A percentile compares a stretch with the other conserved stretches of the same genome.
Conservation (phyloP, 2,113 vertebrate species). For the Dicerorhinus sumatrensis region DNA sequence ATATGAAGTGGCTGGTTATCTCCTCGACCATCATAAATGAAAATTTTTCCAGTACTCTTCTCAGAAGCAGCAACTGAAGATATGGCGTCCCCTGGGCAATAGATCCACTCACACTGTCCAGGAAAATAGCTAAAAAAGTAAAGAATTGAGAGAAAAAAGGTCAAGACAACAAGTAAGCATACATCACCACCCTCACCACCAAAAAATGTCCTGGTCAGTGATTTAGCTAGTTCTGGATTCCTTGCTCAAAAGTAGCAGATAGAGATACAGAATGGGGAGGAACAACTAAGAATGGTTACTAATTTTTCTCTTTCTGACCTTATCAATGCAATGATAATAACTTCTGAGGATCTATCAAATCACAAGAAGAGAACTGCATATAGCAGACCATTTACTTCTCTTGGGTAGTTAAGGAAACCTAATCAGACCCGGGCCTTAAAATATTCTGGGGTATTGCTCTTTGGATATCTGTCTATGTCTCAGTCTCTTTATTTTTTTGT, state of each 20-base stretch:
- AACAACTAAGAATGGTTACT: constrained; percentile 1
- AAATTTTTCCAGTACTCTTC: constrained; percentile 97
- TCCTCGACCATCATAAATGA: constrained; percentile 96
- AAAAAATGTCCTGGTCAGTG: not conserved
- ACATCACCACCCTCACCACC: not conserved
- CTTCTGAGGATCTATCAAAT: not conserved
- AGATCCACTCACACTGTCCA: constrained; percentile 97
- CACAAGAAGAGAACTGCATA: not conserved
- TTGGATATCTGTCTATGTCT: not conserved
- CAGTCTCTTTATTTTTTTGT: not conserved
- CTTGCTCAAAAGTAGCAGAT: constrained; percentile 5
- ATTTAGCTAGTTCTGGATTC: constrained; percentile 19
- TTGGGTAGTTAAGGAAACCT: constrained; percentile 13
- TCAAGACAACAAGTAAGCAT: constrained; percentile 38
- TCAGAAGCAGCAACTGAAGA: constrained; percentile 97
- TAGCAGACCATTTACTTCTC: not conserved
- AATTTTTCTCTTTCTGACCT: constrained; percentile 24
- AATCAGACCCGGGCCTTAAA: not conserved
- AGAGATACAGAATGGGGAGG: not conserved
- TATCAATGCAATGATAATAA: constrained; percentile 29
- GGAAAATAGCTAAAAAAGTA: constrained; percentile 92
- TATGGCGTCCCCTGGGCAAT: constrained; percentile 97
- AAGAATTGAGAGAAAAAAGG: constrained; percentile 2
- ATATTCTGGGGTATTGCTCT: not conserved
- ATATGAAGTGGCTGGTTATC: constrained; percentile 93